A percentile compares a stretch with the other conserved stretches of the same genome.
Conservation (phyloP, 1,140 invertebrate species). For the Portunus trituberculatus region DNA sequence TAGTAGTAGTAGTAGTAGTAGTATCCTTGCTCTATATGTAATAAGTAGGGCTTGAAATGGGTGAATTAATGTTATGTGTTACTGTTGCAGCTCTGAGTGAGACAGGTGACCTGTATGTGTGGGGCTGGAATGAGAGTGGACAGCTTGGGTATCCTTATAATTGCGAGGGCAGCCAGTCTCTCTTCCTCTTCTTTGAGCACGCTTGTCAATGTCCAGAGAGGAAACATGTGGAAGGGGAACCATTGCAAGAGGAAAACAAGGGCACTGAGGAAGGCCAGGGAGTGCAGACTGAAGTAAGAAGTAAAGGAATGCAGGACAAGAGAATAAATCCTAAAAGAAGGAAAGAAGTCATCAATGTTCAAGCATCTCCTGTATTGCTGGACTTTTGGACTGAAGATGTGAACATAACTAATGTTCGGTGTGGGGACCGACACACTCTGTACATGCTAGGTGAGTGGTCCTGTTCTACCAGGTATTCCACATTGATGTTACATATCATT, state of each 20-base stretch:
- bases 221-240: neutral
- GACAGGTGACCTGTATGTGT: constrained; percentile 54
- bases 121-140: constrained; percentile 71
- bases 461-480: too few relatives aligned
- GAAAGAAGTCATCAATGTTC: constrained; percentile 62
- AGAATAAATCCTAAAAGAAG: constrained; percentile 46
- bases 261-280: neutral
- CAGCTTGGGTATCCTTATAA: constrained; percentile 61
- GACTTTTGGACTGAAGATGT: constrained; percentile 64
- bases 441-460: constrained; percentile 51
- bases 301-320: neutral
- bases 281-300: neutral
- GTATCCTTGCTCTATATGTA: too few relatives aligned
- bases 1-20: too few relatives aligned
- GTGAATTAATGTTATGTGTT: neutral
- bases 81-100: constrained; percentile 53
- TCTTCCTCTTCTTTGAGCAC: constrained; percentile 39
- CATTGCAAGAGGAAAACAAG: neutral
- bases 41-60: too few relatives aligned
- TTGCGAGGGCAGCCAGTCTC: neutral
- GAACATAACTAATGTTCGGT: constrained; percentile 35
- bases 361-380: constrained; percentile 60
- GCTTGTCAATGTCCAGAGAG: constrained; percentile 45
- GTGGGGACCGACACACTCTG: constrained; percentile 70
- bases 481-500: neutral